A percentile compares a stretch with the other conserved stretches of the same genome.
Evolutionary conservation across 2,113 vertebrate genomes (phyloP).

Genomic region (Paedocypris sp.): DNA sequence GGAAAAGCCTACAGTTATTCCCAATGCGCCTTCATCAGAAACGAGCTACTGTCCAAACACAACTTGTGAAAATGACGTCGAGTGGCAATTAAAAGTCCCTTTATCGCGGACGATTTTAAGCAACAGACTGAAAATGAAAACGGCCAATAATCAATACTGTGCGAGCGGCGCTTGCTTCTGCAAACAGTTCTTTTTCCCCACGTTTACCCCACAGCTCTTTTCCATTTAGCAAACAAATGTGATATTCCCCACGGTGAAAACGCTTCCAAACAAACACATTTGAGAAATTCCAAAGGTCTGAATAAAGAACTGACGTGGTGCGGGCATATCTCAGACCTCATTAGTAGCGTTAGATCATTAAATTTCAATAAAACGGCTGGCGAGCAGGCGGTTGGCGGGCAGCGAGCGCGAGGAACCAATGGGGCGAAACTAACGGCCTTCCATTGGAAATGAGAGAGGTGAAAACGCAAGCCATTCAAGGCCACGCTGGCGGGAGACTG

Average conservation of each 20-base stretch:
- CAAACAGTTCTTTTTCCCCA: not conserved
- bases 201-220: not conserved
- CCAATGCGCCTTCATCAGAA: too few species aligned
- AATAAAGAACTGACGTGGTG: conserved; percentile 6
- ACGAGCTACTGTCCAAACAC: too few species aligned
- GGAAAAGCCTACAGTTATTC: too few species aligned
- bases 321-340: conserved; percentile 13
- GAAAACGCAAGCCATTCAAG: not conserved
- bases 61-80: too few species aligned
- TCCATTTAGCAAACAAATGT: not conserved
- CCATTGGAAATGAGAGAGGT: not conserved
- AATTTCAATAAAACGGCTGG: conserved; percentile 30
- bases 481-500: not conserved
- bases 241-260: conserved; percentile 3
- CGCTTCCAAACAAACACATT: conserved; percentile 28
- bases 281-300: conserved; percentile 13
- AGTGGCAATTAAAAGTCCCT: too few species aligned
- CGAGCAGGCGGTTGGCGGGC: conserved; percentile 14
- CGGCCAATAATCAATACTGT: not conserved
- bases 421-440: conserved; percentile 22
- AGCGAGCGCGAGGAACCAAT: conserved; percentile 12
- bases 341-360: conserved; percentile 35
- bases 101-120: too few species aligned
- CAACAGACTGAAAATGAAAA: not conserved
- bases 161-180: not conserved